Percentiles rank a stretch among this genome's conserved stretches.
These are phyloP conservation scores for Melieria omissa DNA, from an alignment of 2,888 invertebrate species.

Conservation along the genomic window DNA sequence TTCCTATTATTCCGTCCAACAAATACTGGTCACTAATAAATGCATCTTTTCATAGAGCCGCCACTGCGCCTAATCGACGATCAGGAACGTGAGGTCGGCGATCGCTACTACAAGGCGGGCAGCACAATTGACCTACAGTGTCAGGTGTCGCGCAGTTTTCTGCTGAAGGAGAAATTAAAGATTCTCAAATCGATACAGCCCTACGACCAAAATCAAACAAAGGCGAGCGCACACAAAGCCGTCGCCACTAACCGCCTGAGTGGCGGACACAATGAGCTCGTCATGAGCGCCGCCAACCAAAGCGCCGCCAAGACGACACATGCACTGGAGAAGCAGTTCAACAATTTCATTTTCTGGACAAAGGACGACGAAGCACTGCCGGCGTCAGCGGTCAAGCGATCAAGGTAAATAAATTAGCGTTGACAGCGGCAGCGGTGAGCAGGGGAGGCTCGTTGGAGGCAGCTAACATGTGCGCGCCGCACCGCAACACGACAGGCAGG, in stretches of 20 bases:
- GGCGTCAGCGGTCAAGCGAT: conserved; percentile 50
- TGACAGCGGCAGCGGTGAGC: too few relatives aligned
- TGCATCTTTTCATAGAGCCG: conserved; percentile 70
- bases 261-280: conserved; percentile 44
- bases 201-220: conserved; percentile 43
- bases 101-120: conserved; percentile 80
- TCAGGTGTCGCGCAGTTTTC: conserved; percentile 67
- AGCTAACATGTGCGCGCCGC: too few relatives aligned
- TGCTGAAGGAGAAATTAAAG: conserved; percentile 58
- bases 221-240: conserved; percentile 34
- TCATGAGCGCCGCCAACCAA: conserved; percentile 47
- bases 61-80: conserved; percentile 78
- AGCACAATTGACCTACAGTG: conserved; percentile 79
- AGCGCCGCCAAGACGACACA: conserved; percentile 44
- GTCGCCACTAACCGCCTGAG: conserved; percentile 29
- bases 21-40: too few relatives aligned
- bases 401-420: conserved; percentile 48
- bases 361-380: conserved; percentile 56
- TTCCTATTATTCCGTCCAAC: too few relatives aligned
- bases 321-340: conserved; percentile 55
- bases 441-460: too few relatives aligned
- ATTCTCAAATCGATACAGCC: conserved; percentile 53
- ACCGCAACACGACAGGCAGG: too few relatives aligned
- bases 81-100: conserved; percentile 75
- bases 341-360: conserved; percentile 56